Base-by-base conservation (phyloP, 2,888 invertebrate genomes). In the Eupithecia subumbrata region DNA sequence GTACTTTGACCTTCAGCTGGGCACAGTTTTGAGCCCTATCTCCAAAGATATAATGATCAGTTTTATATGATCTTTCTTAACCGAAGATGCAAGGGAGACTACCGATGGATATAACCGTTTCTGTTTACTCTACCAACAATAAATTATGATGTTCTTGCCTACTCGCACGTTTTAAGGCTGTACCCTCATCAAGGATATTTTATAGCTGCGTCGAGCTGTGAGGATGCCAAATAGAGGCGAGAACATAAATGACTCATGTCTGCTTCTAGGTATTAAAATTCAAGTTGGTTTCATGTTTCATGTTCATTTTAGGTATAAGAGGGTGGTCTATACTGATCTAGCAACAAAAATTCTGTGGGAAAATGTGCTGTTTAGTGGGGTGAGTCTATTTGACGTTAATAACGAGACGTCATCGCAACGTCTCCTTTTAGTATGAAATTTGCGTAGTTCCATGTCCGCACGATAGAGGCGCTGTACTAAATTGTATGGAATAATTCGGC, bases 181-280 rank as follows among this genome's bases (percentile, higher is more conserved):
- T 25, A 56, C 52, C 52, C 52, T 56, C 22, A 25, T 60, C 60
- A 60, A 60, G 25, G 60, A 60, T 60, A 60, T 60, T 25, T 60
- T 60, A 60, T 60, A 60, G 25, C 60, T 60, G 12, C 25, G 22
- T 60, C 12, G 25, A 56, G n/a, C 52, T 56, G 22, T 22, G 22
- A 56, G 22, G 4, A 56, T 56, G 56, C 56, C 56, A 22, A 22
- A 56, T 56, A 22, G 22, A 22, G 60, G 60, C 12, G 60, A 60
- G 60, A 60, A 25, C 60, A 60, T 60, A 22, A 60, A 25, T 25
- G 60, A 60, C 60, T 60, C 60, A 60, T 60, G 14, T 25, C 25
- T 25, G 60, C 25, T 60, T 56, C 52, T 60, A 60, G 12, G 25
- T 25, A 60, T 60, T 25, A 60, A 60, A 25, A 60, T 60, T 60